Base-by-base conservation (phyloP, 2,113 vertebrate species). In the Oreocharis arfaki region DNA sequence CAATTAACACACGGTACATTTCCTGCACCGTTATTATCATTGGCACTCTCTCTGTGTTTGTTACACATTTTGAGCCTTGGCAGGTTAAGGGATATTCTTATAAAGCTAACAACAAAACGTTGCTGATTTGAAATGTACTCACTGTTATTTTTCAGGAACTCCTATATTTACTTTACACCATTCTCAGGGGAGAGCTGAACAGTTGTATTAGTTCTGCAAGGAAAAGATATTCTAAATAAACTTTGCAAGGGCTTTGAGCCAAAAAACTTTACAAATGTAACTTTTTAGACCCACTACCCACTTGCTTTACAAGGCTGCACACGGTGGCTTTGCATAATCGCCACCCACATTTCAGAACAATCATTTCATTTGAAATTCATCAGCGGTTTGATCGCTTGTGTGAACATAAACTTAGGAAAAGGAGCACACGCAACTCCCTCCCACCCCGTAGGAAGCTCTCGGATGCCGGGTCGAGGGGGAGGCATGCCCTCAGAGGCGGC, bases 101-200 rank as follows among this genome's bases (percentile, higher is more conserved):
- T 4, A 35, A 56, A 87, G 30, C 53, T 73, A 79, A 85, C 19
- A 79, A 68, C 75, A 86, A 70, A 91, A 68, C 37, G 6, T 4
- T 32, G 33, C 60, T 11, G 63, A 32, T 84, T 61, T 15, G 20
- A 95, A 86, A 68, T 6, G 44, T 93, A 96, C 95, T 96, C 90
- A 96, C 96, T 87, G 89, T 79, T 94, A 75, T 81, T 95, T 77
- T 70, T 75, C 87, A 90, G 96, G 90, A 96, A 89, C 91, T 95
- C 91, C 91, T 88, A 32, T 60, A 88, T 85, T 88, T 92, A 91
- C 84, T 87, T 82, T 74, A 76, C 6, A 73, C 30, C 83, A 93
- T 95, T 87, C 84, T 69, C 87, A 1, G 20, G 61, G 65, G 94
- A 82, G 24, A 70, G 59, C 27, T 18, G 86, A 76, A 55, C 89